Evolutionary conservation across 2,888 invertebrate genomes (phyloP).

Genomic region (Ypsolopha sequella): DNA sequence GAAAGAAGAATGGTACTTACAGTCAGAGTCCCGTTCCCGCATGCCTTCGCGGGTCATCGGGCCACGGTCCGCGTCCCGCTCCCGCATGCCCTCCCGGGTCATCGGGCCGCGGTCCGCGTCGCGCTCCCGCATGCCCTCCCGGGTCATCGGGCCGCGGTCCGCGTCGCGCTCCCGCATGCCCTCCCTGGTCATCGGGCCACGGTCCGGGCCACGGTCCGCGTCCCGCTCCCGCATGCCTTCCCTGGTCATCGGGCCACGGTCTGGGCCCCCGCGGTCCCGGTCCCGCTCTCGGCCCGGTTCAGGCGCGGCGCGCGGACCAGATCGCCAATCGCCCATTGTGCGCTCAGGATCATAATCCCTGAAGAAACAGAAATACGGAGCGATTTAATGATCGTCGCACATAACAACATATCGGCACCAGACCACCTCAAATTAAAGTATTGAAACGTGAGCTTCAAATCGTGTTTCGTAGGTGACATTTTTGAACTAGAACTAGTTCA

Average conservation of each 20-base stretch:
- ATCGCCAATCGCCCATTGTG: slow-evolving; percentile 82
- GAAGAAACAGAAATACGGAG: slow-evolving; percentile 5
- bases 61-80: neutral
- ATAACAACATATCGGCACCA: too few relatives aligned
- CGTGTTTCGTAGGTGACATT: too few relatives aligned
- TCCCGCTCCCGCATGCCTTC: slow-evolving; percentile 35
- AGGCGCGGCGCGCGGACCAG: slow-evolving; percentile 73
- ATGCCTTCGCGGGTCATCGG: neutral
- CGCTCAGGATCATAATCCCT: slow-evolving; percentile 75
- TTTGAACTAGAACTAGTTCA: too few relatives aligned
- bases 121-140: slow-evolving; percentile 1
- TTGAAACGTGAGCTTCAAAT: too few relatives aligned
- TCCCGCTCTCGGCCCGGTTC: slow-evolving; percentile 43
- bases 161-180: neutral
- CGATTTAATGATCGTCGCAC: too few relatives aligned
- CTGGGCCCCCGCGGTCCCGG: slow-evolving; percentile 29
- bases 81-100: neutral
- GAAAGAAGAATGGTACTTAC: too few relatives aligned
- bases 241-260: slow-evolving; percentile 19
- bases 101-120: neutral
- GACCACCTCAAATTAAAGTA: too few relatives aligned
- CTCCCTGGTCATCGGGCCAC: neutral
- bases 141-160: neutral
- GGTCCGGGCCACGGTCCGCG: slow-evolving; percentile 39
- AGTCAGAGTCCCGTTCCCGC: neutral